These are phyloP conservation scores for Exephanes ischioxanthus DNA, from an alignment of 2,888 invertebrate species.

Conservation along the genomic window DNA sequence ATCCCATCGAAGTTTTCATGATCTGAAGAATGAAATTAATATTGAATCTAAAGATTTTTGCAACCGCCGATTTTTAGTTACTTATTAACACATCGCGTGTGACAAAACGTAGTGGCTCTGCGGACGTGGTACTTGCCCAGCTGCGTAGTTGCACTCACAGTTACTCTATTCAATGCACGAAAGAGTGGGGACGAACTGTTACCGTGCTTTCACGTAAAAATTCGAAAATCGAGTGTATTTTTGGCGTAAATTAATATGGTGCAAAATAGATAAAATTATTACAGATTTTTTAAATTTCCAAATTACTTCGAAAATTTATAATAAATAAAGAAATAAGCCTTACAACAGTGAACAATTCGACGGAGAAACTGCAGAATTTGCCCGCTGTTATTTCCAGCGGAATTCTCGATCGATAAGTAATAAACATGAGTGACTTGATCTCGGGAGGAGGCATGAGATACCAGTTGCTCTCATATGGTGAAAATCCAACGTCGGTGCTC, in stretches of 20 bases:
- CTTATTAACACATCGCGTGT: background rate
- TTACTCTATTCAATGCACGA: too few species aligned
- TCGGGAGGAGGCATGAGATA: conserved; percentile 68
- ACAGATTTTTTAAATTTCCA: too few species aligned
- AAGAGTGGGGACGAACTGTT: too few species aligned
- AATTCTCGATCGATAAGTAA: conserved; percentile 70
- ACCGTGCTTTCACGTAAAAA: too few species aligned
- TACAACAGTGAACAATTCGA: conserved; percentile 75
- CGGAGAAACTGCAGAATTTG: conserved; percentile 75
- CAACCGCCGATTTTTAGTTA: background rate
- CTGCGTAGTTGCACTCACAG: too few species aligned
- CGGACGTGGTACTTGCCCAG: too few species aligned
- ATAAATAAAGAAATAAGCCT: conserved; percentile 27
- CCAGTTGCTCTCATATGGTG: conserved; percentile 75
- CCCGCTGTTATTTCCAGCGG: conserved; percentile 77
- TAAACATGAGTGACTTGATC: conserved; percentile 70
- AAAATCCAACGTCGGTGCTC: conserved; percentile 72
- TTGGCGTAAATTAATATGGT: too few species aligned
- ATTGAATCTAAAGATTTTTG: background rate
- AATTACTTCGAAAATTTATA: background rate
- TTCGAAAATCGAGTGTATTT: too few species aligned
- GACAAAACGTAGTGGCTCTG: too few species aligned
- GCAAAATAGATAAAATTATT: too few species aligned
- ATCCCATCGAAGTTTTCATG: conserved; percentile 65
- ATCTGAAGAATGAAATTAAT: conserved; percentile 44